Base-by-base conservation (phyloP, 2,888 invertebrate species). In the Hirtodrosophila cameraria region DNA sequence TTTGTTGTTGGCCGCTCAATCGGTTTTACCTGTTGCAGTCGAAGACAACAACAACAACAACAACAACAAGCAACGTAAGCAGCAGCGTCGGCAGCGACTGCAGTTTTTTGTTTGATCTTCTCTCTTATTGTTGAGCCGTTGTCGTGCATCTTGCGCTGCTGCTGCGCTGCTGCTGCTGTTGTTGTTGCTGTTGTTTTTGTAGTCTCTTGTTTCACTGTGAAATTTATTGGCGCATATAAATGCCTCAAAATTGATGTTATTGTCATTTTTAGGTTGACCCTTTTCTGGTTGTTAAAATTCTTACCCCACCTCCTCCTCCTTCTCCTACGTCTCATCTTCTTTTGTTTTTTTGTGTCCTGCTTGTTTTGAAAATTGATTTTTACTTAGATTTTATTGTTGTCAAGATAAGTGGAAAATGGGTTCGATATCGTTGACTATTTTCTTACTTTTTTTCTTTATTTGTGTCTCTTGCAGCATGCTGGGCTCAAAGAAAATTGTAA, bases 221-320 rank as follows among this genome's bases (percentile, higher is more conserved):
- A 83, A 83, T 83, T 83, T 83, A 83, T 83, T 83, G 86, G 83
- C 83, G 87, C 87, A 83, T 83, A 83, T 83, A 83, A 87, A 83
- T 83, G 86, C 86, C 75, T 87, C 74, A 71, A 87, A 83, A 87
- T 87, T 86, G 76, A 87, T 83, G 87, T 83, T 86, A 85, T 87
- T 83, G 87, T 87, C 83, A 83, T 76, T 85, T 64, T 58, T 55
- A 58, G 58, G 54, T 70, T 61, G 54, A 62, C 69, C 61, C 72
- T 54, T 58, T 63, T 55, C 55, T 31, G 46, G 36, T 43, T 48
- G 28, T 61, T 62, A 48, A 65, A 68, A 63, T 64, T 66, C 49
- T 64, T 60, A 41, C 45, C 45, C 49, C 30, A 43, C 33, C 31
- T 57, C 45, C 23, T 23, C 3, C 39, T 28, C n/a, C 27, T 38